Evolutionary conservation across 2,113 vertebrate genomes (phyloP).

Genomic region (Ictalurus punctatus): DNA sequence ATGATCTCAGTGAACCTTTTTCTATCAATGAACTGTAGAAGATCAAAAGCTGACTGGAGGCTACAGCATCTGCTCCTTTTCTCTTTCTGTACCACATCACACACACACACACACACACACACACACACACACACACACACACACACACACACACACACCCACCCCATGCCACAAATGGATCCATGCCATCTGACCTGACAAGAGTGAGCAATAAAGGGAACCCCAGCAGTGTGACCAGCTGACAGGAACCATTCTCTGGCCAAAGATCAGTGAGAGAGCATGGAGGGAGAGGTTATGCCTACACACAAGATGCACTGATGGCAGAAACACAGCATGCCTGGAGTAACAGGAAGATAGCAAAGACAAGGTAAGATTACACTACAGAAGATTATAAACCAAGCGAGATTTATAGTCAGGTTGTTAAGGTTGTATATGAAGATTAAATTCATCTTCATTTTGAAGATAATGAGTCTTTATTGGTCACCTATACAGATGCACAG

Average conservation of each 20-base stretch:
- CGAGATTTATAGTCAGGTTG: neutral
- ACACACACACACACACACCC: slow-evolving; percentile 3
- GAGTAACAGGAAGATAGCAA: slow-evolving; percentile 14
- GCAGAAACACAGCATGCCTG: slow-evolving; percentile 1
- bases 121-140: slow-evolving; percentile 7
- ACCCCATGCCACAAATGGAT: neutral
- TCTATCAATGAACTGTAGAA: neutral
- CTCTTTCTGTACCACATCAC: neutral
- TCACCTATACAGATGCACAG: no score
- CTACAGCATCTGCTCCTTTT: slow-evolving; percentile 21
- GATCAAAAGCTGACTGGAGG: slow-evolving; percentile 26
- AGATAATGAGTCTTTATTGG: no score
- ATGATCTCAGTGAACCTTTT: neutral
- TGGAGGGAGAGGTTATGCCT: neutral
- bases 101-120: neutral
- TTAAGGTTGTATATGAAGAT: neutral
- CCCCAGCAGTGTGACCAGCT: slow-evolving; percentile 37
- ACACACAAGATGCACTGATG: neutral
- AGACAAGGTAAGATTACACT: neutral
- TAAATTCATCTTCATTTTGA: neutral
- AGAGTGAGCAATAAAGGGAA: slow-evolving; percentile 47
- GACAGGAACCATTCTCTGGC: slow-evolving; percentile 44
- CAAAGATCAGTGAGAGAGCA: slow-evolving; percentile 15
- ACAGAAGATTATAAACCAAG: neutral
- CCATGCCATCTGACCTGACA: slow-evolving; percentile 38